Evolutionary conservation across 2,797 vertebrate genomes (phyloP), one percentile per base, ranked within the genome.

Genomic region (Strix occidentalis): DNA sequence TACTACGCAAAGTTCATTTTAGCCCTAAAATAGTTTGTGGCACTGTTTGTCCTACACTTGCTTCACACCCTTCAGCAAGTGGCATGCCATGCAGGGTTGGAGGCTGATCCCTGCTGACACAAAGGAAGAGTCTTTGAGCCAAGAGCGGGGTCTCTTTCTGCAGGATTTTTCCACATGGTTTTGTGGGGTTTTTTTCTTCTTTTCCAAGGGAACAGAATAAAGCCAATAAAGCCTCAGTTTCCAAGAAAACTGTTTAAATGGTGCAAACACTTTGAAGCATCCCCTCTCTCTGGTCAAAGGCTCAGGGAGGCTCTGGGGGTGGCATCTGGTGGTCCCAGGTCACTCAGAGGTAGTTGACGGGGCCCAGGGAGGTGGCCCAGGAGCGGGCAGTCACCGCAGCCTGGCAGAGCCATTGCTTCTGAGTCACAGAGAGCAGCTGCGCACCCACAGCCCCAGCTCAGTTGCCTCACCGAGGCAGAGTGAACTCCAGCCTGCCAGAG

Each of bases 1-100:
- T 94, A 93, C 84, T 87, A 90, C 89, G 84, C 85, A 89, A 94
- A 95, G 90, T 93, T 97, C 94, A 83, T 93, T 90, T 93, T 88
- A 93, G 48, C 26, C 1, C 83, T 91, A 77, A 93, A 88, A 90
- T 84, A 90, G 80, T 81, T 90, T 29, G 5, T 56, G 50, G 54
- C 85, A 95, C 77, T 94, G 65, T 82, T 93, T 90, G 94, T 95
- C 70, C 87, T 33, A 25, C 74, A 56, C 80, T 91, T 89, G 71
- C 50, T 83, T 89, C 84, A 93, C 60, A 65, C 61, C 37, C 58
- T 89, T 91, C 72, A 58, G 76, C 50, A 66, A 87, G 74, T 3
- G 2, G 11, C 61, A 63, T 5, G 10, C 46, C 48, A 43, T 3
- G 3, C 2, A 2, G 51, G 23, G 25, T 56, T 56, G 60, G 26